Conservation (phyloP, 2,888 invertebrate species). For the Ormyrus rosae region DNA sequence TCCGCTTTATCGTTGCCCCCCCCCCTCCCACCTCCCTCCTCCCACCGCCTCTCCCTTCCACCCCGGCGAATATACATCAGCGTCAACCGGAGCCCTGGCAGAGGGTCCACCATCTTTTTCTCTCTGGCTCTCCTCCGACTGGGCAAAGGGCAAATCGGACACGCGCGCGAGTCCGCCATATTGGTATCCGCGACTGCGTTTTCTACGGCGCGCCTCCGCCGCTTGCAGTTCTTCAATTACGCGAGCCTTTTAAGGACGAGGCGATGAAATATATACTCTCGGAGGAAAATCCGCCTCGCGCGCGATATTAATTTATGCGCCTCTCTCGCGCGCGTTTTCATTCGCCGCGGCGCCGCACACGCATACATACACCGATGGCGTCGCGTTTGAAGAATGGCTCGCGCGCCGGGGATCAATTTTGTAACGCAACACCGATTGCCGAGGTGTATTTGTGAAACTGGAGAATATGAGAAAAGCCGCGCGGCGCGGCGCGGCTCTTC, state of each 20-base stretch:
- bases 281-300: neutral
- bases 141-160: conserved; percentile 39
- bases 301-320: conserved; percentile 41
- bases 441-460: too few relatives aligned
- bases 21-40: neutral
- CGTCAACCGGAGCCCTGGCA: conserved; percentile 64
- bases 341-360: neutral
- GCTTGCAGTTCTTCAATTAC: conserved; percentile 30
- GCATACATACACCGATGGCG: neutral
- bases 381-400: too few relatives aligned
- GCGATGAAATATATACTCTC: neutral
- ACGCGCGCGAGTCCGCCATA: conserved; percentile 63
- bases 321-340: neutral
- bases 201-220: conserved; percentile 29
- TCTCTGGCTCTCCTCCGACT: neutral
- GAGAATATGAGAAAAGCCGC: too few relatives aligned
- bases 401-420: too few relatives aligned
- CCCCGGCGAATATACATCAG: conserved; percentile 71
- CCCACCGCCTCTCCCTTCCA: conserved; percentile 61
- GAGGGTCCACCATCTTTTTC: conserved; percentile 29
- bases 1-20: conserved; percentile 16
- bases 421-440: too few relatives aligned
- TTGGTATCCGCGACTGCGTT: conserved; percentile 63
- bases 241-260: conserved; percentile 29
- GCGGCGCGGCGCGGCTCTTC: too few relatives aligned